Conservation (phyloP, 2,888 invertebrate species). For the Melanchra persicariae region DNA sequence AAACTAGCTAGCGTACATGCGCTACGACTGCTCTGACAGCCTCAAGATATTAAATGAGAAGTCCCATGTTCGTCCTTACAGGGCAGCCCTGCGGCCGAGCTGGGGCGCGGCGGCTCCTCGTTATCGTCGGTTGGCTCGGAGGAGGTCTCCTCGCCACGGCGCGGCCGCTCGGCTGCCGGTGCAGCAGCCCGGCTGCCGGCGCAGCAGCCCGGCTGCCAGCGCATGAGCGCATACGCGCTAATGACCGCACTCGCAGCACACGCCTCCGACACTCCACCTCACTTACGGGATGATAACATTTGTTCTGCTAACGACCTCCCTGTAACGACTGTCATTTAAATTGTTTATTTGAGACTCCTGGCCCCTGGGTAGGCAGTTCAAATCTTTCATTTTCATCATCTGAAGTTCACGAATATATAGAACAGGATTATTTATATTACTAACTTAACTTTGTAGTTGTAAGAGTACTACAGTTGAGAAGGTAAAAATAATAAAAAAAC, state of each 20-base stretch:
- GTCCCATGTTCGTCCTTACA: neutral
- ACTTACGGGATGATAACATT: conserved; percentile 16
- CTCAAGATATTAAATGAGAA: neutral
- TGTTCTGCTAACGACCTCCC: conserved; percentile 28
- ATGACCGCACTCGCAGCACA: conserved; percentile 17
- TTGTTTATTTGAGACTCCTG: no score
- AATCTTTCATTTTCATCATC: no score
- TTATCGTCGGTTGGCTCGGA: neutral
- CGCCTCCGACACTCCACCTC: conserved; percentile 12
- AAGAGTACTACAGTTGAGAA: no score
- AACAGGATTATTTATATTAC: no score
- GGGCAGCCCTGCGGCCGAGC: no score
- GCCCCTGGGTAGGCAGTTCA: no score
- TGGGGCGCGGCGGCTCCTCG: no score
- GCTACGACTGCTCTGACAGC: no score
- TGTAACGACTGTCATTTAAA: conserved; percentile 8
- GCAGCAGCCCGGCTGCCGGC: neutral
- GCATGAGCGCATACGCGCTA: conserved; percentile 3
- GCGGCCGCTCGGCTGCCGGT: neutral
- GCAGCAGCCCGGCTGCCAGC: neutral
- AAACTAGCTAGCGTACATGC: no score
- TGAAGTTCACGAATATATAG: no score
- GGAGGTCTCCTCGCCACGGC: neutral
- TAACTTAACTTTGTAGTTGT: no score
- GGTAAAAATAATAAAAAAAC: no score